These are phyloP conservation scores for Chrysolina americana DNA, from an alignment of 2,888 invertebrate genomes.

Conservation along the genomic window DNA sequence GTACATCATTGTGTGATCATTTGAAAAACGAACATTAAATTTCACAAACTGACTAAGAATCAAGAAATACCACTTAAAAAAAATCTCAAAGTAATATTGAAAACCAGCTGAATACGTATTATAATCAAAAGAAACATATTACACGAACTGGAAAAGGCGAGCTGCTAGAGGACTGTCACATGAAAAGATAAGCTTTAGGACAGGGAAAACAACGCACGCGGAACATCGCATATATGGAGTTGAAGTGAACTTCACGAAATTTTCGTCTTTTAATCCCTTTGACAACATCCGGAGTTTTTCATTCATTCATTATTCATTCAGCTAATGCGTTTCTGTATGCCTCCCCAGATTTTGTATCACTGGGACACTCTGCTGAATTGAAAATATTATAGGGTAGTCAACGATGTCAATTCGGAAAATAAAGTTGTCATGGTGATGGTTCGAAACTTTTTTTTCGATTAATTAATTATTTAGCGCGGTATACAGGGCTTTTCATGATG, in stretches of 20 bases:
- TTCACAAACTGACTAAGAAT: too few species aligned
- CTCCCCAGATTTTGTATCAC: constrained; percentile 3
- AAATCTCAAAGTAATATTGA: background rate
- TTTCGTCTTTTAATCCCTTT: constrained; percentile 16
- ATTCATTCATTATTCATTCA: constrained; percentile 12
- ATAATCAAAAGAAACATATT: background rate
- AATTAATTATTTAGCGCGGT: too few species aligned
- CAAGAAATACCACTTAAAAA: too few species aligned
- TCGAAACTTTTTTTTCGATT: too few species aligned
- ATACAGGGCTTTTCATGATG: too few species aligned
- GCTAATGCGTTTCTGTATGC: constrained; percentile 5
- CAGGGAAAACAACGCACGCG: constrained; percentile 6
- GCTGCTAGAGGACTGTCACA: constrained; percentile 1
- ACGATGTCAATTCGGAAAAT: background rate
- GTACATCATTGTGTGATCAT: too few species aligned
- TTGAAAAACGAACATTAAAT: too few species aligned
- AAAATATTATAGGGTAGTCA: background rate
- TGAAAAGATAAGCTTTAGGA: constrained; percentile 4
- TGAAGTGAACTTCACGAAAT: background rate
- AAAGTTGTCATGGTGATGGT: background rate
- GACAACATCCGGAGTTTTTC: constrained; percentile 13
- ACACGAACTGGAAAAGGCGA: constrained; percentile 2
- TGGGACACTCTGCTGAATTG: background rate
- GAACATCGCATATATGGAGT: constrained; percentile 13
- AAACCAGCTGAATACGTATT: too few species aligned